These are phyloP conservation scores for Halocynthia aurantium DNA, from an alignment of 23 tunicate species.

Conservation along the genomic window DNA sequence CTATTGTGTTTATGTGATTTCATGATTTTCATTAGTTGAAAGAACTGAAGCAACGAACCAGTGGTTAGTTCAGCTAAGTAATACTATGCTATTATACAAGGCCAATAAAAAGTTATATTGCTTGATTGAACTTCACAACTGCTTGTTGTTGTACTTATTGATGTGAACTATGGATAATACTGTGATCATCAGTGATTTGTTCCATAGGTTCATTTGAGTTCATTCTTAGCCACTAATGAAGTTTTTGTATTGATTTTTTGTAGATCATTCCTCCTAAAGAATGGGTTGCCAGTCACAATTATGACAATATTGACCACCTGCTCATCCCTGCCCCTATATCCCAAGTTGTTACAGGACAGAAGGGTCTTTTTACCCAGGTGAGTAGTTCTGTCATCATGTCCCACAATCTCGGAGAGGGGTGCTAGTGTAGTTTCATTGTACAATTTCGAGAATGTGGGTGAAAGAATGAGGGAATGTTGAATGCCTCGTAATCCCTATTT, in stretches of 20 bases:
- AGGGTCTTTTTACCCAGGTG: constrained; percentile 81
- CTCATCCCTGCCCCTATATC: constrained; percentile 72
- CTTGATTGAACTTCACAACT: too few relatives aligned
- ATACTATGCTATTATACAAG: too few relatives aligned
- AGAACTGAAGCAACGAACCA: too few relatives aligned
- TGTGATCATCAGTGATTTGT: too few relatives aligned
- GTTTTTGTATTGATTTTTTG: neutral
- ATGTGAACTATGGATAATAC: too few relatives aligned
- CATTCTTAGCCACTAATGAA: too few relatives aligned
- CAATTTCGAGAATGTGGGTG: neutral
- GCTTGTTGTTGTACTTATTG: too few relatives aligned
- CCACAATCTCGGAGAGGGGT: neutral
- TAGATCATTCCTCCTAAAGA: constrained; percentile 95
- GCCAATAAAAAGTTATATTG: too few relatives aligned
- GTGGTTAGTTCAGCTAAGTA: too few relatives aligned
- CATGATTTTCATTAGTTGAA: too few relatives aligned
- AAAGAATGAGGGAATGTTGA: neutral
- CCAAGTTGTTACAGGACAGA: constrained; percentile 73
- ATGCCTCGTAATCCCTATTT: neutral
- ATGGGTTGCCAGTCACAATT: constrained; percentile 53
- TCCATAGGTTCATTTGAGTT: too few relatives aligned
- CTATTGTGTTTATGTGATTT: too few relatives aligned
- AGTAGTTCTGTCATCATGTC: neutral
- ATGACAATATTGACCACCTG: constrained; percentile 75
- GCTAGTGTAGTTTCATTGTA: neutral